These are phyloP conservation scores for Plutomurus gul DNA, from an alignment of 1,140 invertebrate genomes.

Conservation along the genomic window DNA sequence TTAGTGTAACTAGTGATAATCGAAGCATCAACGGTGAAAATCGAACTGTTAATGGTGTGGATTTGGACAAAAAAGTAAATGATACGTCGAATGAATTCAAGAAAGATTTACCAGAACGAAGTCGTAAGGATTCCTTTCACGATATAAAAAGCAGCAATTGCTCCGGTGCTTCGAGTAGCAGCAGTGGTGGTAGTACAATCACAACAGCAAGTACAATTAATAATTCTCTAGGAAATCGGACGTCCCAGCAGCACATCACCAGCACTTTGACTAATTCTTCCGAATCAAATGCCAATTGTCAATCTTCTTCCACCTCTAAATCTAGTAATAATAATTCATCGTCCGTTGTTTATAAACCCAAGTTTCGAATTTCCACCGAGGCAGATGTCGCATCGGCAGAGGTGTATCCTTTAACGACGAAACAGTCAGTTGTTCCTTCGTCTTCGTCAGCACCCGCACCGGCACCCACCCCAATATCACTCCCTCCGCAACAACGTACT, in stretches of 20 bases:
- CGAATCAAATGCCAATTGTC: not conserved
- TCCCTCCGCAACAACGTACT: not conserved
- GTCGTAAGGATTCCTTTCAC: not conserved
- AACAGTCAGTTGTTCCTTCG: not conserved
- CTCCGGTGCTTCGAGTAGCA: too few relatives aligned
- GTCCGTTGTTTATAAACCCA: constrained; percentile 51
- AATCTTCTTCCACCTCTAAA: not conserved
- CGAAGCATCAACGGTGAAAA: not conserved
- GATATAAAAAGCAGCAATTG: too few relatives aligned
- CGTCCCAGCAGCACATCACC: not conserved
- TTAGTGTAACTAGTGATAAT: constrained; percentile 2
- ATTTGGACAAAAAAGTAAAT: not conserved
- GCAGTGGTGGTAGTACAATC: too few relatives aligned
- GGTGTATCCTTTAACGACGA: not conserved
- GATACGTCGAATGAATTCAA: not conserved
- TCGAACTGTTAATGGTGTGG: not conserved
- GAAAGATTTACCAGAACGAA: not conserved
- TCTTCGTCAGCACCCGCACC: not conserved
- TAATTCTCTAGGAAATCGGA: too few relatives aligned
- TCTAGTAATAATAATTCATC: not conserved
- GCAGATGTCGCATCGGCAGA: not conserved
- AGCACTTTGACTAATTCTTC: not conserved
- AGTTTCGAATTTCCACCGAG: constrained; percentile 41
- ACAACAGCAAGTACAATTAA: too few relatives aligned
- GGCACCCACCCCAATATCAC: not conserved